Base-by-base conservation (phyloP, 35 echinoderm and acorn worm genomes). In the Lytechinus variegatus region DNA sequence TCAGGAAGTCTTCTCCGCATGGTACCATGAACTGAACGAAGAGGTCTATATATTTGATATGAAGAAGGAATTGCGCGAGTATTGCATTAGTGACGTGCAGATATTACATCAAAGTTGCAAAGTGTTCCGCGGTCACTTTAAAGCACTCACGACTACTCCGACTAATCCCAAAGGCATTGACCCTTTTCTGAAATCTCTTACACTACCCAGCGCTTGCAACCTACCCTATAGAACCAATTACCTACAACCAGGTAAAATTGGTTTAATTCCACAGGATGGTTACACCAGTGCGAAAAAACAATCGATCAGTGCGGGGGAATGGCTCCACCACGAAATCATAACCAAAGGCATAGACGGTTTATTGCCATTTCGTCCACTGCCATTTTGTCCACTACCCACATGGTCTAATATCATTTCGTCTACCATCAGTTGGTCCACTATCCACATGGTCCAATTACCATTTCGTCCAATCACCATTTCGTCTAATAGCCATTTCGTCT, bases 81-180 rank as follows among this genome's bases (percentile, higher is more conserved):
- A 93, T n/a, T 93, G 91, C 91, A 10, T 52, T 5, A 93, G 91
- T n/a, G 91, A 93, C 27, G 91, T 93, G 8, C 13, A 93, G 19
- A 93, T 93, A 28, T 54, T 93, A 56, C 91, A 93, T 53, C 91
- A 93, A 56, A 93, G 91, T 27, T 93, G 91, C 27, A 93, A 93
- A 28, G 54, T 93, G 21, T 93, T 93, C 28, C 51, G 91, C 21
- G 3, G 9, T 55, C 51, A 54, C 52, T 93, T 93, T 56, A 93
- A 93, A 21, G 19, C 52, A 7, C 24, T 93, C 52, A 93, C 52
- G 10, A 5, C 91, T 7, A 93, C 54, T 16, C 52, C 51, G 2
- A 56, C 91, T 24, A 93, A 93, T 24, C 3, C 7, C 7, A 5
- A 0, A 28, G 87, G 87, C 8, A 89, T 89, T 4, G 87, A 89